phyloP scores from a whole-genome alignment of 1,140 invertebrate species.

The Phenacoccus solenopsis region DNA sequence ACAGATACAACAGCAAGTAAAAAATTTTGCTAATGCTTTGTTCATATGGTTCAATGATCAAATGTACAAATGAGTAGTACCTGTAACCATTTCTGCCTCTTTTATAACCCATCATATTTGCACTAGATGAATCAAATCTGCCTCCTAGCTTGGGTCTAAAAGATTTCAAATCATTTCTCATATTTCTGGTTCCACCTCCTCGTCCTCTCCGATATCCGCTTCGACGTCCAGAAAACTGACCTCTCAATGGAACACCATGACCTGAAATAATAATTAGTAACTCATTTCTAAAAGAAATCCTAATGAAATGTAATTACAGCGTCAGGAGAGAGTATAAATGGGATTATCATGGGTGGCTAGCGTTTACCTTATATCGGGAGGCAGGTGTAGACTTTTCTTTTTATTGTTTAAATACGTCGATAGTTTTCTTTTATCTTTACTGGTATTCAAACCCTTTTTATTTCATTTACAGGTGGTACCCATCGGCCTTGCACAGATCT shows the following conservation, averaged over 20 bases:
- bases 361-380: no score
- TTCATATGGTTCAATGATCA: neutral
- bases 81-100: neutral
- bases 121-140: neutral
- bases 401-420: no score
- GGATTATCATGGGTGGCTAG: no score
- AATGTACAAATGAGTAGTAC: neutral
- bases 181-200: neutral
- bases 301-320: no score
- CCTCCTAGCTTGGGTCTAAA: neutral
- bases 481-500: no score
- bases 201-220: slow-evolving; percentile 10
- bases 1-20: neutral
- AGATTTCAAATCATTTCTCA: neutral
- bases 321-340: no score
- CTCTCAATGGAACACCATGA: neutral
- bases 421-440: no score
- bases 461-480: no score
- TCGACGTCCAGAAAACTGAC: neutral
- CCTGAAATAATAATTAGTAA: neutral
- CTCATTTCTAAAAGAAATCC: no score
- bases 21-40: slow-evolving; percentile 3
- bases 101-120: neutral
- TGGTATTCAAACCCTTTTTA: no score
- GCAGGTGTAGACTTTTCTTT: no score